Percentiles rank a stretch among this genome's conserved stretches.
Conservation (phyloP, 1,140 invertebrate genomes). For the Trinorchestia longiramus region DNA sequence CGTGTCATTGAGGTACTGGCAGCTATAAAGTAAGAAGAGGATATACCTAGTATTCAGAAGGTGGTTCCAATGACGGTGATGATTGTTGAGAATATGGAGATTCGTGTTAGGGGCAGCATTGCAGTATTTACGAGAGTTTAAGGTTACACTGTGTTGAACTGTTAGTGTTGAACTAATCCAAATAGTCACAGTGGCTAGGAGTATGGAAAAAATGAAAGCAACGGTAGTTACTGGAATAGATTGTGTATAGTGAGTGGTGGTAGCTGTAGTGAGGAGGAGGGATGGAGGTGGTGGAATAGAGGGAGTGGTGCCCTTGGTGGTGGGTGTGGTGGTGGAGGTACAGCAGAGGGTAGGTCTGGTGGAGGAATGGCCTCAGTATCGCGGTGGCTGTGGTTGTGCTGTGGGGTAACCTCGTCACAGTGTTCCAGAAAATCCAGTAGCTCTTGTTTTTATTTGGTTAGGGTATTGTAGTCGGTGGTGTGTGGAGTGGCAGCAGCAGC, state of each 20-base stretch:
- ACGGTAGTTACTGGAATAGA: neutral
- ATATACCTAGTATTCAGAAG: neutral
- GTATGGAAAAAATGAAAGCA: neutral
- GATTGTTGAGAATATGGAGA: neutral
- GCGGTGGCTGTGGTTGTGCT: slow-evolving; percentile 5
- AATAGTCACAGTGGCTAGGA: no score
- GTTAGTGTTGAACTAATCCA: no score
- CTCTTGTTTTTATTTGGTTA: neutral
- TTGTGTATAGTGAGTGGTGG: neutral
- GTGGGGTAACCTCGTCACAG: neutral
- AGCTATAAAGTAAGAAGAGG: neutral
- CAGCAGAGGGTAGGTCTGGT: neutral
- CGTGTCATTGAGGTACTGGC: neutral
- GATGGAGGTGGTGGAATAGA: no score
- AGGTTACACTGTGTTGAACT: no score
- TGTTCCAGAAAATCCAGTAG: neutral
- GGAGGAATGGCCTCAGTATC: neutral
- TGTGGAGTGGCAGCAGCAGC: neutral
- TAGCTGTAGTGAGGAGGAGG: neutral
- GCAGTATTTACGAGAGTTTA: no score
- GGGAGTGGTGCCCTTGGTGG: neutral
- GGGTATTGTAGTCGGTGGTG: slow-evolving; percentile 3
- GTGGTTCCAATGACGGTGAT: neutral
- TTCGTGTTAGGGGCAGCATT: no score
- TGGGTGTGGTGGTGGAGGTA: neutral